These are phyloP conservation scores for Oithona nana DNA, from an alignment of 2,888 invertebrate species.

Conservation along the genomic window DNA sequence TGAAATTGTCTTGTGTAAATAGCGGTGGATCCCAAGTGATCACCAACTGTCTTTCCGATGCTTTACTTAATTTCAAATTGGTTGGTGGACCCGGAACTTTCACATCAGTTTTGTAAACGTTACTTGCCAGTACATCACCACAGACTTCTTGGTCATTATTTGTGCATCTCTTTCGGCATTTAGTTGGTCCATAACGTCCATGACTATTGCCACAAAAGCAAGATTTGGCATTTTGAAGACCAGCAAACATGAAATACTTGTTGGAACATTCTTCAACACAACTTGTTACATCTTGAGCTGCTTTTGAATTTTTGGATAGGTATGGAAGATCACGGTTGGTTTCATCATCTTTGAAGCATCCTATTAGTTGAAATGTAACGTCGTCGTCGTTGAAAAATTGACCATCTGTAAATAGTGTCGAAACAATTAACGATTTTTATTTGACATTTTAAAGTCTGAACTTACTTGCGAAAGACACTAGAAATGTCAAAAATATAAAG, in stretches of 20 bases:
- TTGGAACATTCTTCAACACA: neutral
- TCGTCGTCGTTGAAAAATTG: neutral
- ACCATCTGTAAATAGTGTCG: neutral
- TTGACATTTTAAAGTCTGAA: too few relatives aligned
- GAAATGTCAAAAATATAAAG: too few relatives aligned
- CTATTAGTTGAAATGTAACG: neutral
- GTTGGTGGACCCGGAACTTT: slow-evolving; percentile 22
- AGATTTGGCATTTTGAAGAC: slow-evolving; percentile 29
- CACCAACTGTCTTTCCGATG: neutral
- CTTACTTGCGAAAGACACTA: too few relatives aligned
- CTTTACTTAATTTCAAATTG: neutral
- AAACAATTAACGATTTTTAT: too few relatives aligned
- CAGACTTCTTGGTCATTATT: slow-evolving; percentile 42
- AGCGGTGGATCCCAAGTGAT: neutral
- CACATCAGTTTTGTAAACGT: slow-evolving; percentile 45
- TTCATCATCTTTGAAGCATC: neutral
- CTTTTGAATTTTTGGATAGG: neutral
- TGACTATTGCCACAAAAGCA: slow-evolving; percentile 35
- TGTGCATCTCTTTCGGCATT: slow-evolving; percentile 32
- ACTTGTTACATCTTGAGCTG: neutral
- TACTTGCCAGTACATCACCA: slow-evolving; percentile 44
- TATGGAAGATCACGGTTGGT: neutral
- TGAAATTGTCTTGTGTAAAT: neutral
- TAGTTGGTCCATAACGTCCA: slow-evolving; percentile 25
- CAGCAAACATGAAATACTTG: slow-evolving; percentile 29